Evolutionary conservation across 2,113 vertebrate species (phyloP).

Genomic region (Notarius lentiginosus): DNA sequence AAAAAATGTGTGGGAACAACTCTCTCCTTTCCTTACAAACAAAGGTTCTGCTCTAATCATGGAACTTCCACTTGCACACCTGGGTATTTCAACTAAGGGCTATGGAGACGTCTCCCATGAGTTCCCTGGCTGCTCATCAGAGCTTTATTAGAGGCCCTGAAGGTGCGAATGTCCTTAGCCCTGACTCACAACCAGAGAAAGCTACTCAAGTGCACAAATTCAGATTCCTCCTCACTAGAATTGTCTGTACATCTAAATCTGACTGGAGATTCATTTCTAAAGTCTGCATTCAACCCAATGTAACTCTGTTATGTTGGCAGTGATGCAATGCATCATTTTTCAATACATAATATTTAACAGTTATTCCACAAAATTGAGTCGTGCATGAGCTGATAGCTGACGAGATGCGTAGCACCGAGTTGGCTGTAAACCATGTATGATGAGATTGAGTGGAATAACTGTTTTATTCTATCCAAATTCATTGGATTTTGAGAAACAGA

Average conservation of each 20-base stretch:
- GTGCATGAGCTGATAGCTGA: too few relatives aligned
- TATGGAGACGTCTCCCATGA: background rate
- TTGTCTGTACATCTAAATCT: background rate
- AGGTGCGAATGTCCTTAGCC: slow-evolving; percentile 35
- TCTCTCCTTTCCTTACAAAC: background rate
- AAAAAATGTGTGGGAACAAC: slow-evolving; percentile 24
- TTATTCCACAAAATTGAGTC: too few relatives aligned
- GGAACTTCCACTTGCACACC: slow-evolving; percentile 19
- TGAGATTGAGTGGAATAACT: too few relatives aligned
- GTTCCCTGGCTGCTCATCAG: background rate
- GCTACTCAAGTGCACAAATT: slow-evolving; percentile 35
- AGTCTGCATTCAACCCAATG: background rate
- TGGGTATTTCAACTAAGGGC: slow-evolving; percentile 38
- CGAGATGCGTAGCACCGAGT: too few relatives aligned
- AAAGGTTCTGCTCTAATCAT: background rate
- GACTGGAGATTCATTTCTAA: background rate
- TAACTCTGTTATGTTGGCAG: background rate
- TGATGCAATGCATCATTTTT: background rate
- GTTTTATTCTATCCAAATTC: too few relatives aligned
- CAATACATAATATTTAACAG: too few relatives aligned
- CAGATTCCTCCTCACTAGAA: slow-evolving; percentile 31
- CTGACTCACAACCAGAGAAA: background rate
- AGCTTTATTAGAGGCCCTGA: slow-evolving; percentile 18
- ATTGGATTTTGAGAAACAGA: too few relatives aligned
- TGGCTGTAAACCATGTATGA: too few relatives aligned